Evolutionary conservation across 2,113 vertebrate species (phyloP).

Genomic region (Peromyscus maniculatus): DNA sequence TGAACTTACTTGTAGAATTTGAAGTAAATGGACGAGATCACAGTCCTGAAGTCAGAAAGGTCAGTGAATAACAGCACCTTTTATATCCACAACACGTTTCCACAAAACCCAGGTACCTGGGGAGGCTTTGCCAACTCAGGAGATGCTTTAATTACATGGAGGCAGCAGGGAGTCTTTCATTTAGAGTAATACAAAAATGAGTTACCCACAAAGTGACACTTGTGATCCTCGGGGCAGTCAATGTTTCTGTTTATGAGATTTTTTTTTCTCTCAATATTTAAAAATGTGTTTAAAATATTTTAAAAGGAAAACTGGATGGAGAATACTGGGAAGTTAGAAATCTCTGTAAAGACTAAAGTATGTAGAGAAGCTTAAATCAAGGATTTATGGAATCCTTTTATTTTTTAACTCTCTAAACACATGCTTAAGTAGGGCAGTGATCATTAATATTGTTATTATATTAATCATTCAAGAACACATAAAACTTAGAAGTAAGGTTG

Average conservation of each 20-base stretch:
- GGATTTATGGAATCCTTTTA: not conserved
- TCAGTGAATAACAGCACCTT: conserved; percentile 20
- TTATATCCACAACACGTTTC: conserved; percentile 5
- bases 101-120: not conserved
- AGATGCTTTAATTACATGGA: conserved; percentile 61
- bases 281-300: conserved; percentile 9
- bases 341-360: not conserved
- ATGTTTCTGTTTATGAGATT: not conserved
- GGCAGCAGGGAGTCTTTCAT: conserved; percentile 13
- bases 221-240: not conserved
- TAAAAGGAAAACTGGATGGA: not conserved
- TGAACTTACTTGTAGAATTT: conserved; percentile 52
- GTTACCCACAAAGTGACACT: not conserved
- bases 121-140: conserved; percentile 1
- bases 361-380: not conserved
- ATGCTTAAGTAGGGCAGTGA: not conserved
- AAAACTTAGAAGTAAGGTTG: not conserved
- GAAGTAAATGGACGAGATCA: conserved; percentile 2
- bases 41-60: conserved; percentile 1
- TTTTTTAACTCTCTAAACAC: not conserved
- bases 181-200: conserved; percentile 28
- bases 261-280: conserved; percentile 47
- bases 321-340: not conserved
- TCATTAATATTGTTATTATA: not conserved
- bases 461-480: not conserved